Percentiles rank a stretch among this genome's conserved stretches.
phyloP scores from a whole-genome alignment of 2,113 vertebrate genomes.

The Turdus rufiventris region DNA sequence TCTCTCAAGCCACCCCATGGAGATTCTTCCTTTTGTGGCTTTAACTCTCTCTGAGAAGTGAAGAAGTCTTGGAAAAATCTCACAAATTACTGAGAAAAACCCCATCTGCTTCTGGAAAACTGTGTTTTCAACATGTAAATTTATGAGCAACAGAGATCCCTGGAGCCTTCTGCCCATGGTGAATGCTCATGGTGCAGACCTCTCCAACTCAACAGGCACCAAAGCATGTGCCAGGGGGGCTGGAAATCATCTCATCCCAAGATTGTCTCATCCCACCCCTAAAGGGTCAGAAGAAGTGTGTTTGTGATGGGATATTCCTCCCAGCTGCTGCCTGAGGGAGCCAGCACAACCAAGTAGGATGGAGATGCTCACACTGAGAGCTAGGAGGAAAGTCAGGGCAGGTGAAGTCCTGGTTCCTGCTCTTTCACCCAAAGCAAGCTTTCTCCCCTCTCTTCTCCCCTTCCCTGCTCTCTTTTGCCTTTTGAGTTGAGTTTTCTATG shows the following conservation, averaged over 20 bases:
- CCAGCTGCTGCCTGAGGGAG: background rate
- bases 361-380: background rate
- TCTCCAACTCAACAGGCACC: background rate
- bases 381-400: background rate
- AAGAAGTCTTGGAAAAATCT: background rate
- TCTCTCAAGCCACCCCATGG: background rate
- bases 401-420: background rate
- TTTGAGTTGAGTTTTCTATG: background rate
- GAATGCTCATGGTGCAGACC: accelerated
- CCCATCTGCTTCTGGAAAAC: background rate
- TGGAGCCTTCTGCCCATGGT: background rate
- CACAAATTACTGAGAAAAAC: background rate
- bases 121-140: background rate
- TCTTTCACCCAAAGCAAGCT: background rate
- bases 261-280: background rate
- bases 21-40: background rate
- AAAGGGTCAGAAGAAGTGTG: background rate
- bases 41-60: background rate
- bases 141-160: background rate
- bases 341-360: background rate
- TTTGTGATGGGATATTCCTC: background rate
- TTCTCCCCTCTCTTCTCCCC: background rate
- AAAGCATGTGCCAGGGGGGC: background rate
- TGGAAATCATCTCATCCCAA: background rate
- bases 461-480: background rate